A percentile compares a stretch with the other conserved stretches of the same genome.
Evolutionary conservation across 2,113 vertebrate species (phyloP).

Genomic region (Ceratotherium simum): DNA sequence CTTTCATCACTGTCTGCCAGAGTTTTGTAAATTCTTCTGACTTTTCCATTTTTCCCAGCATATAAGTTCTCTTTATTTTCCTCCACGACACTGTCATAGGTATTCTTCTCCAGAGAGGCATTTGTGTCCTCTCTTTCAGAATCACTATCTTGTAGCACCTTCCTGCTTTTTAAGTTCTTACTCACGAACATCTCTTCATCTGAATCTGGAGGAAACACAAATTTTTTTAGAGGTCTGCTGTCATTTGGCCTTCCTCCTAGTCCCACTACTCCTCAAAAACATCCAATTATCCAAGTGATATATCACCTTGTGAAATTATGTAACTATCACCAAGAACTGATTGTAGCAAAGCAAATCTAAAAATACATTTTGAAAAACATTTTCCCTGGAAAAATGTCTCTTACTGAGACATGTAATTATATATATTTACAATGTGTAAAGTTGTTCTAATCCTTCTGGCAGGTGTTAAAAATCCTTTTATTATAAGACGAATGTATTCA

Average conservation of each 20-base stretch:
- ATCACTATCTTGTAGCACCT: slow-evolving; percentile 92
- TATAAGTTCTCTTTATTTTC: slow-evolving; percentile 67
- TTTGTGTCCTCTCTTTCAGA: slow-evolving; percentile 89
- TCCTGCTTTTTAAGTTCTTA: slow-evolving; percentile 89
- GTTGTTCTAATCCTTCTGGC: slow-evolving; percentile 47
- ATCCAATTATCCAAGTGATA: slow-evolving; percentile 40
- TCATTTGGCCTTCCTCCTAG: slow-evolving; percentile 24
- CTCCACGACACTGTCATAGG: slow-evolving; percentile 66
- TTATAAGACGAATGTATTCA: slow-evolving; percentile 65
- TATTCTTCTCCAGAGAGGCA: neutral
- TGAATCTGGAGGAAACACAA: slow-evolving; percentile 87
- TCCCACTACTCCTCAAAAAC: slow-evolving; percentile 38
- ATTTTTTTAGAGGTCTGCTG: neutral
- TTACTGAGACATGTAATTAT: slow-evolving; percentile 51
- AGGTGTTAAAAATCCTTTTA: slow-evolving; percentile 73
- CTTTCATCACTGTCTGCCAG: slow-evolving; percentile 86
- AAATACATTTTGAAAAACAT: slow-evolving; percentile 52
- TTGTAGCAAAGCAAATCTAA: slow-evolving; percentile 46
- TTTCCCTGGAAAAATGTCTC: neutral
- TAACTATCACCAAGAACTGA: slow-evolving; percentile 62
- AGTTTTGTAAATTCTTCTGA: slow-evolving; percentile 66
- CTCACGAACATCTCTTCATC: slow-evolving; percentile 92
- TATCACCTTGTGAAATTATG: slow-evolving; percentile 55
- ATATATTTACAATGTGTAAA: slow-evolving; percentile 69
- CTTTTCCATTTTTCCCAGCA: slow-evolving; percentile 76